Evolutionary conservation across 2,797 vertebrate genomes (phyloP).

Genomic region (Sebastes vulpes): DNA sequence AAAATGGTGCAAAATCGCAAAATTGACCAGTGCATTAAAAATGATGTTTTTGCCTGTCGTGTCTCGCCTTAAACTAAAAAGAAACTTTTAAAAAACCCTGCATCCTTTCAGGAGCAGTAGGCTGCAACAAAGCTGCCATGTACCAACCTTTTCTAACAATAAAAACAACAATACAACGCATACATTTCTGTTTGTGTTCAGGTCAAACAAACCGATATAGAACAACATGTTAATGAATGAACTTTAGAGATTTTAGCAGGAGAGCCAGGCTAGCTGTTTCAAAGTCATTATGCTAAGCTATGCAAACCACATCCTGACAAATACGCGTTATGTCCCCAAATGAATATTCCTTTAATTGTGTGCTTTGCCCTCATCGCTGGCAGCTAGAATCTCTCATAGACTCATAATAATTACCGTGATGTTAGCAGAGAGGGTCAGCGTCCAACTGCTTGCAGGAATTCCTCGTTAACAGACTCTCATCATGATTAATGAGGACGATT

Average conservation of each 20-base stretch:
- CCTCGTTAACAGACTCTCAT: slow-evolving; percentile 41
- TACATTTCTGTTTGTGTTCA: too few relatives aligned
- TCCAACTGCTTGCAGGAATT: slow-evolving; percentile 29
- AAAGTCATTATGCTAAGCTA: background rate
- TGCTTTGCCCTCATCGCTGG: background rate
- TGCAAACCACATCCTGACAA: background rate
- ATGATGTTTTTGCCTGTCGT: too few relatives aligned
- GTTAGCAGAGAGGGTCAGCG: background rate
- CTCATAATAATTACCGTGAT: background rate
- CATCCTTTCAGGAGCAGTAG: background rate
- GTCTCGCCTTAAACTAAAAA: too few relatives aligned
- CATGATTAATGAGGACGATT: slow-evolving; percentile 36
- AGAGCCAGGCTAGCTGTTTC: too few relatives aligned
- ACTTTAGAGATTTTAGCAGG: too few relatives aligned
- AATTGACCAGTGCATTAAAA: too few relatives aligned
- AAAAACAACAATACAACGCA: too few relatives aligned
- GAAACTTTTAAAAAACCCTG: rapidly evolving
- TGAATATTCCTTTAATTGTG: background rate
- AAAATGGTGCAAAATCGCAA: too few relatives aligned
- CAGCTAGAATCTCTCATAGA: background rate
- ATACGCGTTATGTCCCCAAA: background rate
- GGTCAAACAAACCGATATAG: too few relatives aligned
- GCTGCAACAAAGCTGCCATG: background rate
- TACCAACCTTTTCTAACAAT: too few relatives aligned
- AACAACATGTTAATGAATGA: too few relatives aligned